These are phyloP conservation scores for Timema podura DNA, from an alignment of 2,888 invertebrate genomes.

Conservation along the genomic window DNA sequence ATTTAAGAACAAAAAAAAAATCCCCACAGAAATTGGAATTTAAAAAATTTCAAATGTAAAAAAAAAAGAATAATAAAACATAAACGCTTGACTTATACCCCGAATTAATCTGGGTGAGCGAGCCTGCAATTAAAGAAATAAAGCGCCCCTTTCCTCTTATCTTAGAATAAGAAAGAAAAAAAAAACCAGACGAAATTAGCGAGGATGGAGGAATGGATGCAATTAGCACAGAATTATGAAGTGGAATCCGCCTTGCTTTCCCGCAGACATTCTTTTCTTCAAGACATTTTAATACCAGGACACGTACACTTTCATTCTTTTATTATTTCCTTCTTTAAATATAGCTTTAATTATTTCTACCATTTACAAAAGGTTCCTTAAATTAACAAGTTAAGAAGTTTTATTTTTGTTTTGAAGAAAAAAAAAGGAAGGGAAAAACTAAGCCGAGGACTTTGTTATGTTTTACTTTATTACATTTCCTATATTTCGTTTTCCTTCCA, in stretches of 20 bases:
- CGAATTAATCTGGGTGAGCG: slow-evolving; percentile 10
- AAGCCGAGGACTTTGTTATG: neutral
- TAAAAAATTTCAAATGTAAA: neutral
- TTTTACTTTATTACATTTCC: too few species aligned
- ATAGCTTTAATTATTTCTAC: slow-evolving; percentile 16
- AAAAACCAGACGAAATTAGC: slow-evolving; percentile 13
- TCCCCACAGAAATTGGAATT: neutral
- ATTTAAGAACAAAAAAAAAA: neutral
- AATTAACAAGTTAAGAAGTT: slow-evolving; percentile 13
- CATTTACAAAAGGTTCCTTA: slow-evolving; percentile 10
- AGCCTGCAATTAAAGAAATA: slow-evolving; percentile 16
- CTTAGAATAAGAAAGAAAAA: slow-evolving; percentile 11
- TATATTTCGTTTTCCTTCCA: too few species aligned
- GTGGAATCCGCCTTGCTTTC: slow-evolving; percentile 10
- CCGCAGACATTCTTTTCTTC: slow-evolving; percentile 10
- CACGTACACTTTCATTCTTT: slow-evolving; percentile 14
- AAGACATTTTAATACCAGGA: slow-evolving; percentile 12
- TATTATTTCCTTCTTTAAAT: slow-evolving; percentile 14
- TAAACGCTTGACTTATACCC: slow-evolving; percentile 7
- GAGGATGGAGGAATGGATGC: slow-evolving; percentile 10
- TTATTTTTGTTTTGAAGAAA: slow-evolving; percentile 8
- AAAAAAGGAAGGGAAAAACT: slow-evolving; percentile 1
- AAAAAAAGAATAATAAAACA: neutral
- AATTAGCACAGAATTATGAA: slow-evolving; percentile 15
- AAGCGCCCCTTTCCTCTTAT: too few species aligned